These are phyloP conservation scores for Cervus canadensis DNA, from an alignment of 2,113 vertebrate genomes.

Conservation along the genomic window DNA sequence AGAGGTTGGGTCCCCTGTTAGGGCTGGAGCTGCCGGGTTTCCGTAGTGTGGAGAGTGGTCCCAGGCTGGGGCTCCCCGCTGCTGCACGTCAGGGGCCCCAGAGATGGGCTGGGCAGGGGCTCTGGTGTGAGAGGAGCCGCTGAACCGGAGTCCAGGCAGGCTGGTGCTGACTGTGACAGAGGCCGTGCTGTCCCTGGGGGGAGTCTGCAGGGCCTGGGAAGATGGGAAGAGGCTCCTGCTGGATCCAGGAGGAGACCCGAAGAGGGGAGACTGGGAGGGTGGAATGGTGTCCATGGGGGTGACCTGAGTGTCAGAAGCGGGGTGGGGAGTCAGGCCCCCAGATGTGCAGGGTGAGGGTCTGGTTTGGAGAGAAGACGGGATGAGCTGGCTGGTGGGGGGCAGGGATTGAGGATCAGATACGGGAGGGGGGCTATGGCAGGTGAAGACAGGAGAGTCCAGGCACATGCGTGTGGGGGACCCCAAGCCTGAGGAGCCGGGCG, in stretches of 20 bases:
- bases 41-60: slow-evolving; percentile 75
- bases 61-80: background rate
- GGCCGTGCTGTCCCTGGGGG: background rate
- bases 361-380: background rate
- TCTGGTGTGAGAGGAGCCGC: slow-evolving; percentile 37
- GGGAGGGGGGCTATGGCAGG: background rate
- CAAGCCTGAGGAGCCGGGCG: slow-evolving; percentile 24
- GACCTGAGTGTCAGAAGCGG: slow-evolving; percentile 78
- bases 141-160: slow-evolving; percentile 67
- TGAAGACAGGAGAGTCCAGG: background rate
- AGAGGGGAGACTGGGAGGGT: slow-evolving; percentile 73
- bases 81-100: slow-evolving; percentile 35
- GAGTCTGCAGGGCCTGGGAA: slow-evolving; percentile 14
- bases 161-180: slow-evolving; percentile 31
- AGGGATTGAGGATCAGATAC: background rate
- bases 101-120: background rate
- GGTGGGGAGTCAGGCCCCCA: background rate
- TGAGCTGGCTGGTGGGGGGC: slow-evolving; percentile 50
- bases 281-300: background rate
- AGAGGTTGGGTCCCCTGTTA: rapidly evolving
- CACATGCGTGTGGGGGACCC: background rate
- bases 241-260: slow-evolving; percentile 14
- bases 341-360: background rate
- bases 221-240: slow-evolving; percentile 50
- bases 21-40: background rate